A percentile compares a stretch with the other conserved stretches of the same genome.
These are phyloP conservation scores for Sphaerodactylus townsendi DNA, from an alignment of 2,113 vertebrate genomes.

Conservation along the genomic window DNA sequence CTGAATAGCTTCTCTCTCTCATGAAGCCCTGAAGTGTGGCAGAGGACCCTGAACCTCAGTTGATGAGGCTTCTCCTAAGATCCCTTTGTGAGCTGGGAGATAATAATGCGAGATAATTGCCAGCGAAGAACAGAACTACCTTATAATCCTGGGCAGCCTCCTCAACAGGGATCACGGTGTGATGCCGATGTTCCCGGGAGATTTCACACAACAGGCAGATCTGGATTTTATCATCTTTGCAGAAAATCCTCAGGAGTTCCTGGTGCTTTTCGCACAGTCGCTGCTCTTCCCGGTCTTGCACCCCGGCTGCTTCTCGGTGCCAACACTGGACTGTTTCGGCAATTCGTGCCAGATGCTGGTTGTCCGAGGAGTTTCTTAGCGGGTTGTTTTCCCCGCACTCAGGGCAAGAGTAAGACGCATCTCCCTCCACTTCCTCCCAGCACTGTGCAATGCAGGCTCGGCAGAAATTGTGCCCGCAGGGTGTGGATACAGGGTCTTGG, in stretches of 20 bases:
- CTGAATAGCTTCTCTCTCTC: no score
- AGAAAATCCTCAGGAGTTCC: conserved; percentile 63
- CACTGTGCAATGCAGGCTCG: conserved; percentile 61
- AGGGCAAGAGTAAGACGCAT: conserved; percentile 55
- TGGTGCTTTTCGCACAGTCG: conserved; percentile 53
- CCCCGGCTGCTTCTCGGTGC: conserved; percentile 41
- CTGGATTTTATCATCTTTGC: conserved; percentile 56
- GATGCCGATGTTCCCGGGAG: conserved; percentile 57
- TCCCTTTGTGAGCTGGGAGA: background rate
- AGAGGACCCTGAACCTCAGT: no score
- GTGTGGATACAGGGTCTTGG: conserved; percentile 61
- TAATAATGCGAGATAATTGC: background rate
- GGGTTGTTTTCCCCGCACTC: conserved; percentile 63
- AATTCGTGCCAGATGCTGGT: conserved; percentile 64
- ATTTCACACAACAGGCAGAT: conserved; percentile 60
- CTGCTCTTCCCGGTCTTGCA: conserved; percentile 22
- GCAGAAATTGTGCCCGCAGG: conserved; percentile 70
- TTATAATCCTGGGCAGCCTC: conserved; percentile 64
- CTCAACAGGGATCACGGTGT: conserved; percentile 54
- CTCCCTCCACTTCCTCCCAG: conserved; percentile 56
- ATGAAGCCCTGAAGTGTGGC: background rate
- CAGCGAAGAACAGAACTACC: conserved; percentile 26
- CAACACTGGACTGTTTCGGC: conserved; percentile 59
- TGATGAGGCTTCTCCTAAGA: no score
- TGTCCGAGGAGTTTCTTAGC: conserved; percentile 51